Percentiles rank a stretch among this genome's conserved stretches.
Conservation (phyloP, 2,797 vertebrate species). For the Squalus acanthias region DNA sequence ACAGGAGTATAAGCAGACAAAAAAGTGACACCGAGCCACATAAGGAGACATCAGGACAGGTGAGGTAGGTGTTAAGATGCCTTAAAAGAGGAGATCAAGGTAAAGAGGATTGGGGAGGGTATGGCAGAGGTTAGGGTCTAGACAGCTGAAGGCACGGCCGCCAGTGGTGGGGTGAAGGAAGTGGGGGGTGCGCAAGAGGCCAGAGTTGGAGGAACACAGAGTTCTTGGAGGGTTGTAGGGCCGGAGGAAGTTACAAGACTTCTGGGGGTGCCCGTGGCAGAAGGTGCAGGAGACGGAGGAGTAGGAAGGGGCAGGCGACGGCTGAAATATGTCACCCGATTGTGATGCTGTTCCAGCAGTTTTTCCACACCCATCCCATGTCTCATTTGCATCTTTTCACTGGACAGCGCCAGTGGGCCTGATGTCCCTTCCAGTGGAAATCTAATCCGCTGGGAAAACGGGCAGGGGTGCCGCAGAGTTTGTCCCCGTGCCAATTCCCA, state of each 20-base stretch:
- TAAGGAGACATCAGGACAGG: neutral
- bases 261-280: too few relatives aligned
- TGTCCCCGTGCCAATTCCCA: neutral
- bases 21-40: neutral
- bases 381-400: too few relatives aligned
- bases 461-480: neutral
- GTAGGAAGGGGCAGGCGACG: too few relatives aligned
- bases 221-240: neutral
- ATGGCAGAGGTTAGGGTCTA: neutral
- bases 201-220: neutral
- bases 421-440: too few relatives aligned
- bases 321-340: too few relatives aligned
- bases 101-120: neutral
- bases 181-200: too few relatives aligned
- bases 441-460: neutral
- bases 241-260: neutral
- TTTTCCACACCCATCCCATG: too few relatives aligned
- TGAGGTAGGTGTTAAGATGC: neutral
- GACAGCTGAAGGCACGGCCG: neutral
- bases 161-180: neutral
- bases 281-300: too few relatives aligned
- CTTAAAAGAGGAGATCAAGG: neutral
- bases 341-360: too few relatives aligned
- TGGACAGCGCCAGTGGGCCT: neutral
- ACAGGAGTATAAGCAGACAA: neutral